Evolutionary conservation across 1,140 invertebrate genomes (phyloP), one percentile per base, ranked within the genome.

Genomic region (Eupristina koningsbergeri): DNA sequence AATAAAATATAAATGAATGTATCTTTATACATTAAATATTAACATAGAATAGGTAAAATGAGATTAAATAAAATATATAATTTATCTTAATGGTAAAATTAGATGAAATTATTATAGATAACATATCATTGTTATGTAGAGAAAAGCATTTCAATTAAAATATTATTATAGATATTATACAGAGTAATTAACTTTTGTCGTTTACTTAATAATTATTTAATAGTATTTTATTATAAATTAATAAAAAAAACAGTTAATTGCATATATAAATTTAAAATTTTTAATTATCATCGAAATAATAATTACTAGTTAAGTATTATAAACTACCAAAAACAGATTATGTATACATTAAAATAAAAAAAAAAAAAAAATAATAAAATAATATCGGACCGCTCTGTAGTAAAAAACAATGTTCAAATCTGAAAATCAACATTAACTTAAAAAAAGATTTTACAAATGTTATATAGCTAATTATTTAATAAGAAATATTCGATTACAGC

Each of bases 371-470:
- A n/a, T n/a, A n/a, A n/a, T n/a, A n/a, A n/a, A n/a, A 67, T 47
- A 47, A 19, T 58, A n/a, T 63, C 41, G 15, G 8, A 53, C 75
- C 63, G 34, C 53, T 63, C 41, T 41, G 58, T 53, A 39, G 58
- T 53, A 53, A 61, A 63, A n/a, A n/a, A n/a, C n/a, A n/a, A n/a
- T 45, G 58, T 41, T 77, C 17, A 31, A 63, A 39, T 67, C 67
- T 79, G 39, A 22, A 45, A 80, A 80, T 69, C 45, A 79, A 69
- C 69, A 64, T 69, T 80, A 64, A 69, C 39, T 69, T 22, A 53
- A 69, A 69, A 41, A 50, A 69, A 69, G 63, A 50, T 67, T 80
- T 69, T 79, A 80, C 41, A 69, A 15, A 80, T 26, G 64, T 80
- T 80, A 69, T 17, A 41, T 50, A 80, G 69, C 31, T 36, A 69